These are phyloP conservation scores for Ctenosaura bakeri DNA, from an alignment of 2,797 vertebrate species.

Conservation along the genomic window DNA sequence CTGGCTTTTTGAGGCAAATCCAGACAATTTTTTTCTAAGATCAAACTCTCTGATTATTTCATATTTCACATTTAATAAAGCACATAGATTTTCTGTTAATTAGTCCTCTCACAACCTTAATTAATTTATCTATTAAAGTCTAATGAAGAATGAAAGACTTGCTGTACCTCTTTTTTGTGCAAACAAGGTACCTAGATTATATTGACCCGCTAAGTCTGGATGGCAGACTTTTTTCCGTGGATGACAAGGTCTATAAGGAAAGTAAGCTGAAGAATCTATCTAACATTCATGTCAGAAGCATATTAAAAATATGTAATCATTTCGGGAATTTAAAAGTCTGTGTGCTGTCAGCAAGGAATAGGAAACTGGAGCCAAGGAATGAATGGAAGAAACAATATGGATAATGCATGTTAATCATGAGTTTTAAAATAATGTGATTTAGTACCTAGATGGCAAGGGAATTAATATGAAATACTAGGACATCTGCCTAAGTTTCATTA, in stretches of 20 bases:
- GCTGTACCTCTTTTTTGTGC: background rate
- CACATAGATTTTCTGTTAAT: slow-evolving; percentile 24
- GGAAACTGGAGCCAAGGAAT: background rate
- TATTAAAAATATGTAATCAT: slow-evolving; percentile 17
- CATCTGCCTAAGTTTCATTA: background rate
- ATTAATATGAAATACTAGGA: background rate
- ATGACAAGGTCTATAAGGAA: background rate
- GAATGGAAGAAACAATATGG: background rate
- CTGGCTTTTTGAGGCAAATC: slow-evolving; percentile 9
- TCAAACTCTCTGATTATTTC: slow-evolving; percentile 8
- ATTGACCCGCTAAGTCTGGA: background rate
- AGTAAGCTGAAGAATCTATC: background rate
- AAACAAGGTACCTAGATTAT: background rate
- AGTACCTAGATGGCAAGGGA: background rate
- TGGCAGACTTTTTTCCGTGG: background rate
- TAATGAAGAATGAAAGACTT: slow-evolving; percentile 17
- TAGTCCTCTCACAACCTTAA: slow-evolving; percentile 7
- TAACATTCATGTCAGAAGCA: background rate
- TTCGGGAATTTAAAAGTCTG: background rate
- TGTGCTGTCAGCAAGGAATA: background rate
- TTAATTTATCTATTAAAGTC: slow-evolving; percentile 23
- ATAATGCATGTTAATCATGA: background rate
- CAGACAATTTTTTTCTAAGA: background rate
- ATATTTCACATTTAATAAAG: slow-evolving; percentile 32
- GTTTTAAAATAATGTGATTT: background rate